phyloP scores from a whole-genome alignment of 92 coral and sea anemone species.

The Porites divaricata region DNA sequence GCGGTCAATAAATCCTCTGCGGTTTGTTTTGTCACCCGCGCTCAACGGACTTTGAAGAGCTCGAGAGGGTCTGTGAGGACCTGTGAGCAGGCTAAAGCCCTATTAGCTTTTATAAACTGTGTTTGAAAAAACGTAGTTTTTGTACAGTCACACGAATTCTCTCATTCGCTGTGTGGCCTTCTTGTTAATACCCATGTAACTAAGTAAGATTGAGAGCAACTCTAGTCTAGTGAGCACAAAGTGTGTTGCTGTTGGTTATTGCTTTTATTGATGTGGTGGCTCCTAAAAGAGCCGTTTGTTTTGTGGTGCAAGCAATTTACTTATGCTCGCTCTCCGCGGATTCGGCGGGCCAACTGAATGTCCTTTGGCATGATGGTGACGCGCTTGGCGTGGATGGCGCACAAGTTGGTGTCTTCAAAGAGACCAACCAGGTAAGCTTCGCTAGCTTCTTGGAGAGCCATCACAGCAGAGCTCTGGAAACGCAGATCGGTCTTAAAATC shows the following conservation, averaged over 20 bases:
- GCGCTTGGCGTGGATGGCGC: constrained; percentile 99
- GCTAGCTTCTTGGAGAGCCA: constrained; percentile 98
- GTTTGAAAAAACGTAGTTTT: no score
- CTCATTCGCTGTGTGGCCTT: no score
- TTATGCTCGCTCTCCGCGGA: constrained; percentile 76
- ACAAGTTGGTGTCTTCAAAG: constrained; percentile 98
- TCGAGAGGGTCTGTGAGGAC: no score
- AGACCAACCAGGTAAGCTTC: constrained; percentile 98
- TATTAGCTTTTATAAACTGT: no score
- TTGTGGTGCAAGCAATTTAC: not conserved
- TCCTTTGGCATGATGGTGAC: constrained; percentile 99
- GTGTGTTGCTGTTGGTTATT: constrained; percentile 33
- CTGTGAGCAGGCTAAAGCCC: no score
- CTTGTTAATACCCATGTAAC: no score
- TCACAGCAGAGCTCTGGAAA: constrained; percentile 94
- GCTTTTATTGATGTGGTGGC: constrained; percentile 73
- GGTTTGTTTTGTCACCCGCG: no score
- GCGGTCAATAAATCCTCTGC: no score
- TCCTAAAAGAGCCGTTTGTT: constrained; percentile 84
- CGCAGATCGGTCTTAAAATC: constrained; percentile 88
- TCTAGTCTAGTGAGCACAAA: no score
- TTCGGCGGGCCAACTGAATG: constrained; percentile 98
- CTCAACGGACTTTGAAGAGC: no score
- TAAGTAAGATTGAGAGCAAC: no score
- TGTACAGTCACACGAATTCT: no score